Conservation (phyloP, 2,797 vertebrate species). For the Sebastes baramenuke region DNA sequence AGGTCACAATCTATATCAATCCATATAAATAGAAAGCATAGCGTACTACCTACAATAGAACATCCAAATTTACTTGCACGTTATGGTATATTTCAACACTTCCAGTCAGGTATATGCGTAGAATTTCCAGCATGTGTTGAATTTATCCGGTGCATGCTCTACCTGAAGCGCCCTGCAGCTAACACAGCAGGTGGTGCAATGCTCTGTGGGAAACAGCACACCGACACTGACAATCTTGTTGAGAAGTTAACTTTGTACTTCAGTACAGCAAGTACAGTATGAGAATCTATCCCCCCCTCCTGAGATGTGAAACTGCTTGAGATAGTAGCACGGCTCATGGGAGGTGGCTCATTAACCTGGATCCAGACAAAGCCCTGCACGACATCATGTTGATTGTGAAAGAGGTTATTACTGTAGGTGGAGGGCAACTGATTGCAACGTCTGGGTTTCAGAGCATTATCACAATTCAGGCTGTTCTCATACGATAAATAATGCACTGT, state of each 20-base stretch:
- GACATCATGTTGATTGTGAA: conserved; percentile 1
- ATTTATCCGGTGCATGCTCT: not conserved
- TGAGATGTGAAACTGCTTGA: conserved; percentile 21
- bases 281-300: not conserved
- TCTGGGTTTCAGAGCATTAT: not conserved
- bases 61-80: not conserved
- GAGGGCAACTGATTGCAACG: not conserved
- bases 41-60: not conserved
- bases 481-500: too few species aligned
- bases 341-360: conserved; percentile 61
- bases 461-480: too few species aligned
- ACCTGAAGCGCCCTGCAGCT: conserved; percentile 12
- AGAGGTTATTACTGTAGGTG: not conserved
- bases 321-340: conserved; percentile 38
- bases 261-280: not conserved
- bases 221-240: not conserved
- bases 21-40: not conserved
- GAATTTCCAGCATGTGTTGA: not conserved
- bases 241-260: conserved; percentile 7
- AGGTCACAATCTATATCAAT: not conserved
- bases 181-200: not conserved
- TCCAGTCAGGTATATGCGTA: not conserved
- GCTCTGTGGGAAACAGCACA: conserved; percentile 3
- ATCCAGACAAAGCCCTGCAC: conserved; percentile 21
- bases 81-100: not conserved